Evolutionary conservation across 2,888 invertebrate genomes (phyloP).

Genomic region (Epinotia brunnichana): DNA sequence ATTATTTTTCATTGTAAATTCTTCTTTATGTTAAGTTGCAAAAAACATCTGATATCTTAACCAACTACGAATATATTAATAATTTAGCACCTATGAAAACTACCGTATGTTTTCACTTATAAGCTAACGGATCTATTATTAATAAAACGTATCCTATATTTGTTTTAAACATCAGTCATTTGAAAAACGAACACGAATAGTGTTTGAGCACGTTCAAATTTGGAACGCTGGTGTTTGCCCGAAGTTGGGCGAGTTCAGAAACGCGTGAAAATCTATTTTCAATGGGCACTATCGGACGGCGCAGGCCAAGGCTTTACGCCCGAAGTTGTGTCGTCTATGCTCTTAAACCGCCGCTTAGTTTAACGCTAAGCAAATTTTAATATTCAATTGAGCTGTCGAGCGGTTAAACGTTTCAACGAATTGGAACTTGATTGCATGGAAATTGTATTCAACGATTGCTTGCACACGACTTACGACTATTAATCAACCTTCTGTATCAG

Average conservation of each 20-base stretch:
- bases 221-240: slow-evolving; percentile 65
- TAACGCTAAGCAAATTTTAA: slow-evolving; percentile 81
- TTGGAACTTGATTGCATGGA: slow-evolving; percentile 39
- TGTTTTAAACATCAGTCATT: slow-evolving; percentile 10
- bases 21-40: slow-evolving; percentile 12
- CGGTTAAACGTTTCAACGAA: slow-evolving; percentile 40
- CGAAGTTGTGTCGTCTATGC: slow-evolving; percentile 76
- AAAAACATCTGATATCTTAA: background rate
- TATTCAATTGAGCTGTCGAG: slow-evolving; percentile 79
- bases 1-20: slow-evolving; percentile 19
- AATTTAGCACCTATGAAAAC: slow-evolving; percentile 1
- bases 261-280: slow-evolving; percentile 83
- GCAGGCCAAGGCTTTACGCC: slow-evolving; percentile 78
- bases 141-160: background rate
- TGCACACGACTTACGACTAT: slow-evolving; percentile 19
- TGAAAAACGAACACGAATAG: slow-evolving; percentile 29
- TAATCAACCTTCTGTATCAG: slow-evolving; percentile 10
- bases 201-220: slow-evolving; percentile 36
- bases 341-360: slow-evolving; percentile 69
- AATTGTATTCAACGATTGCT: slow-evolving; percentile 32
- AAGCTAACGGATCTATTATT: slow-evolving; percentile 3
- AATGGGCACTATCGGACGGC: slow-evolving; percentile 81
- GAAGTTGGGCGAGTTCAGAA: slow-evolving; percentile 60
- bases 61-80: background rate
- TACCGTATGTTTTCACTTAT: background rate